Evolutionary conservation across 2,797 vertebrate species (phyloP).

Genomic region (Decapterus maruadsi): DNA sequence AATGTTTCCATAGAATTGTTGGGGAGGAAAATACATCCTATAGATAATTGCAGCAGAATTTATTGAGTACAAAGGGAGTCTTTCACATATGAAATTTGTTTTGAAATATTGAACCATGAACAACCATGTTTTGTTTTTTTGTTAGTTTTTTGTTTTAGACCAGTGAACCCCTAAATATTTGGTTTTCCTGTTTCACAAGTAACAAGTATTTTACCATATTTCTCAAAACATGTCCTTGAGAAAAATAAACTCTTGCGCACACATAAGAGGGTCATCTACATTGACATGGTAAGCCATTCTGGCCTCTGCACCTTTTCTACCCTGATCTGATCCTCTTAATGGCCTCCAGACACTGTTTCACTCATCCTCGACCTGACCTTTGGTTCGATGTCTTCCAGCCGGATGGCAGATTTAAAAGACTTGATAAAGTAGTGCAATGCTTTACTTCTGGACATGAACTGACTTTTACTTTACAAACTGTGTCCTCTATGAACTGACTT

Average conservation of each 20-base stretch:
- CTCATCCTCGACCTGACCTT: conserved; percentile 66
- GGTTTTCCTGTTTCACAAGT: conserved; percentile 1
- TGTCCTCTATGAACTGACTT: background rate
- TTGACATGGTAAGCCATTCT: conserved; percentile 40
- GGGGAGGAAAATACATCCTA: background rate
- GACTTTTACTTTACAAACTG: conserved; percentile 36
- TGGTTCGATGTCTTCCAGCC: conserved; percentile 65
- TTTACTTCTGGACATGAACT: conserved; percentile 29
- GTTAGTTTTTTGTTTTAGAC: conserved; percentile 6
- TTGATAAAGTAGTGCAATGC: conserved; percentile 46
- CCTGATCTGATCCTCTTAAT: conserved; percentile 41
- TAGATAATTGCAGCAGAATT: background rate
- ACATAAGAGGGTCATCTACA: conserved; percentile 38
- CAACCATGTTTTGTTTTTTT: too few species aligned
- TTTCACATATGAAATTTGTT: background rate
- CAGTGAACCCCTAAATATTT: background rate
- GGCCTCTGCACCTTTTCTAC: conserved; percentile 43
- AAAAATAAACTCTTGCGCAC: conserved; percentile 33
- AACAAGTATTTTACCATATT: background rate
- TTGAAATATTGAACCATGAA: background rate
- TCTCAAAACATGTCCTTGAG: conserved; percentile 13
- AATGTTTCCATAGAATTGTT: background rate
- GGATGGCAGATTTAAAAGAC: conserved; percentile 47
- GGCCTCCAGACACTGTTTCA: conserved; percentile 49
- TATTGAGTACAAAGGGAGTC: background rate